Base-by-base conservation (phyloP, 2,888 invertebrate genomes). In the Brachylomia viminalis region DNA sequence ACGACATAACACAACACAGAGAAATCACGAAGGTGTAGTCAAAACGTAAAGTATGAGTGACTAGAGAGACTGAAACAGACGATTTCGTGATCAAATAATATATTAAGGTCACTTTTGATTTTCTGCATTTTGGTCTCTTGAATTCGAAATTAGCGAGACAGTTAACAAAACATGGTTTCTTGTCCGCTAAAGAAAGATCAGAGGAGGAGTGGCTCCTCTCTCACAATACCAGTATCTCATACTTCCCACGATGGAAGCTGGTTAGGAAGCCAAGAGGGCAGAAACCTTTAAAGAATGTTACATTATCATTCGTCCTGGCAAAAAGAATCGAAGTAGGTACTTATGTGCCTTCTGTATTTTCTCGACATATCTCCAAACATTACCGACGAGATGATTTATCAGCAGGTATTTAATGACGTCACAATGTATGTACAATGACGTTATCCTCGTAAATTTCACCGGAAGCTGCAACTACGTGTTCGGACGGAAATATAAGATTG, bases 401-500 rank as follows among this genome's bases (percentile, higher is more conserved):
- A 58, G 20, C 69, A 70, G 47, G 38, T 64, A 65, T 77, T 82
- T 20, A 69, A 45, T 66, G 71, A 84, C 82, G 75, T 86, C 82
- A 86, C 47, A 56, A 79, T 68, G 45, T 62, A 58, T 64, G 58
- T 47, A 27, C 20, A 38, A 20, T 83, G 73, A 81, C 86, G 87
- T 77, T 74, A 82, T 8, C 11, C 10, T 61, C 73, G 65, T 86
- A 72, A 75, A 82, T 64, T 62, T 75, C 62, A 75, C 75, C 77
- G 88, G 88, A 86, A 86, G 76, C 75, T 52, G 71, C 52, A 75
- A 45, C 49, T 72, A 76, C 72, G 64, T 62, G 49, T 47, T 47
- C 72, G 58, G 69, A 62, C 79, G 77, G 87, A 83, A 88, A 80
- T 84, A 66, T 75, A 45, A 74, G 80, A 82, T 84, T 77, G 68